These are phyloP conservation scores for Panagrolaimus sp. DNA, from an alignment of 1,140 invertebrate genomes.

Conservation along the genomic window DNA sequence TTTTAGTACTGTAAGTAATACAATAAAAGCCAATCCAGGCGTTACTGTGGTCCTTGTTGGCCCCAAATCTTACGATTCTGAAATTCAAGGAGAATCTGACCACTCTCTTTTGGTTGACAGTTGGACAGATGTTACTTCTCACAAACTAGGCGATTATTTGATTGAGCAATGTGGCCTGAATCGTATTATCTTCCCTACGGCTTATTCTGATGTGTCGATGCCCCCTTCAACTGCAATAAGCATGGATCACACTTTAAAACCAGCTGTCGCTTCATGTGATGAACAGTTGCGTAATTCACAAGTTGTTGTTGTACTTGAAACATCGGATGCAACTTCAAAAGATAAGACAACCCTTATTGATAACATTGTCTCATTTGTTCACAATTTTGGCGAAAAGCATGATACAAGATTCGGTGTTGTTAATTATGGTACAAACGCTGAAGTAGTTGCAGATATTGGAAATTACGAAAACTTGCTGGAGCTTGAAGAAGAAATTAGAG, in stretches of 20 bases:
- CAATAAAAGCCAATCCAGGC: background rate
- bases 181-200: background rate
- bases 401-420: slow-evolving; percentile 29
- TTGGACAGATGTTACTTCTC: background rate
- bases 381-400: slow-evolving; percentile 20
- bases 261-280: background rate
- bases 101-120: background rate
- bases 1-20: background rate
- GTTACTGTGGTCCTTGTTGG: slow-evolving; percentile 23
- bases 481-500: slow-evolving; percentile 28
- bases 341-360: background rate
- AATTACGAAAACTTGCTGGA: slow-evolving; percentile 30
- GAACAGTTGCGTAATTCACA: background rate
- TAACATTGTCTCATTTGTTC: slow-evolving; percentile 18
- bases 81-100: slow-evolving; percentile 13
- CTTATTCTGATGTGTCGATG: too few species aligned
- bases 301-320: background rate
- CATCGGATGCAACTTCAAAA: background rate
- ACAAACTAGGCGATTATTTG: background rate
- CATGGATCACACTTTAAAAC: background rate
- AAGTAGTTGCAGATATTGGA: slow-evolving; percentile 28
- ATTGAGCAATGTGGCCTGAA: background rate
- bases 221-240: background rate
- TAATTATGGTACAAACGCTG: slow-evolving; percentile 34
- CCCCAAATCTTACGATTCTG: slow-evolving; percentile 27